Evolutionary conservation across 2,113 vertebrate species (phyloP).

Genomic region (Isichthys henryi): DNA sequence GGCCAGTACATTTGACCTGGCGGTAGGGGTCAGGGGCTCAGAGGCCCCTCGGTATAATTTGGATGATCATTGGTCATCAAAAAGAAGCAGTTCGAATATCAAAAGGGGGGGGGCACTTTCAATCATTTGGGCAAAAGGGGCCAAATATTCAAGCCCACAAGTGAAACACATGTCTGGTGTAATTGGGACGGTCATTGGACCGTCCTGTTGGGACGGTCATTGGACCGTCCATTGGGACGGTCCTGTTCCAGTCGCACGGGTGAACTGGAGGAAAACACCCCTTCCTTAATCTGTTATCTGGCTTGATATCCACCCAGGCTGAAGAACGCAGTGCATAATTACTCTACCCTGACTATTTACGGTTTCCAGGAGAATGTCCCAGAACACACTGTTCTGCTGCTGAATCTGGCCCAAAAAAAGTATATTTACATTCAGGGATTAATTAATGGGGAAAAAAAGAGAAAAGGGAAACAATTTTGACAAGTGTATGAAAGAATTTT

Average conservation of each 20-base stretch:
- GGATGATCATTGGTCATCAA: background rate
- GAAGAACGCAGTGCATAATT: constrained; percentile 36
- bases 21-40: too few species aligned
- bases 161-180: background rate
- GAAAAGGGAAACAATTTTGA: background rate
- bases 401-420: constrained; percentile 22
- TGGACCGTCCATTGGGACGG: too few species aligned
- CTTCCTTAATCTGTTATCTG: constrained; percentile 36
- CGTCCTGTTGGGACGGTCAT: too few species aligned
- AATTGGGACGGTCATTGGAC: background rate
- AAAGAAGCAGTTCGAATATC: background rate
- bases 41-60: background rate
- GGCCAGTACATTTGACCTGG: background rate
- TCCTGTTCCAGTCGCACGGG: too few species aligned
- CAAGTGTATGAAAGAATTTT: background rate
- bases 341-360: constrained; percentile 44
- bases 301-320: constrained; percentile 24
- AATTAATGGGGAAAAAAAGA: background rate
- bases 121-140: background rate
- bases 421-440: constrained; percentile 24
- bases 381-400: constrained; percentile 29
- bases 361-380: constrained; percentile 36
- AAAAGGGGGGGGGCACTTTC: background rate
- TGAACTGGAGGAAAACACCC: constrained; percentile 31
- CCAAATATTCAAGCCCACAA: background rate